Evolutionary conservation across 2,888 invertebrate genomes (phyloP), one percentile per base, ranked within the genome.

Genomic region (Leptopilina myrica): DNA sequence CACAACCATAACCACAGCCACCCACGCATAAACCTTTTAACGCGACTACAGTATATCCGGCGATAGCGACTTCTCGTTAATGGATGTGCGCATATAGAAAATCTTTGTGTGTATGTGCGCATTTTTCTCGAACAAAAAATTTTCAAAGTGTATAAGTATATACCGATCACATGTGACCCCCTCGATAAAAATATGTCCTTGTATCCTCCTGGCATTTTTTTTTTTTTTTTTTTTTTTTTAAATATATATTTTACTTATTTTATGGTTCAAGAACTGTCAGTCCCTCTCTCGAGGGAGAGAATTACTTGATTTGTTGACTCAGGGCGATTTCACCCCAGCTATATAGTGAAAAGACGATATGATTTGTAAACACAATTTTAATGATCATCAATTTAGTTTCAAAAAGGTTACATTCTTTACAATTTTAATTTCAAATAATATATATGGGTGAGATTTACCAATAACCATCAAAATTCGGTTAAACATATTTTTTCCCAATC

Each of bases 11-110:
- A 84, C 84, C 86, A 67, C 83, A 80, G 79, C 81, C 85, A 86
- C 86, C 85, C 85, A 85, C 82, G 78, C 85, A 82, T 87, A 87
- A 87, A 86, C 82, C 83, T 87, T 87, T 87, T 86, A 86, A 82
- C 86, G 79, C 84, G 82, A 80, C 82, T 82, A 78, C 12, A 49
- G 81, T 82, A 77, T 82, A 82, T 81, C 79, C 80, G 65, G 81
- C 78, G 83, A 83, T 82, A 76, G 79, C 77, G 12, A 49, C 78
- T 76, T 69, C 81, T 81, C 79, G 82, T 81, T 81, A 84, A 84
- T 82, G 79, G 77, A 62, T n/a, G 78, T 75, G 76, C 69, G 78
- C 49, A 49, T 12, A 49, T 12, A 49, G 11, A 11, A 49, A 49
- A 49, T 49, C 2, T 49, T 11, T 49, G 4, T 49, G 11, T 49